Evolutionary conservation across 2,888 invertebrate species (phyloP), one percentile per base, ranked within the genome.

Genomic region (Drosophila recens): DNA sequence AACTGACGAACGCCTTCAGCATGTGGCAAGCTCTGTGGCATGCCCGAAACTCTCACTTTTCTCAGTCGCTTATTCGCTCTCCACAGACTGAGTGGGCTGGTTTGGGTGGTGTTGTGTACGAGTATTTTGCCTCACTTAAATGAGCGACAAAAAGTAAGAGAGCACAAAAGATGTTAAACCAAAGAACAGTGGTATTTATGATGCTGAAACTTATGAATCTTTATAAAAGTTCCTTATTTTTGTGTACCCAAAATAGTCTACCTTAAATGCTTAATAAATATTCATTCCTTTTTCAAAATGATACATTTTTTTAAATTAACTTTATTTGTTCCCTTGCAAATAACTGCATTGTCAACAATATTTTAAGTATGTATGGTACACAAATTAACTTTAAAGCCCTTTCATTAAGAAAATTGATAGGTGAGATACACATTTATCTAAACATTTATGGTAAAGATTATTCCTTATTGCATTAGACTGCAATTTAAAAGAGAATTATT

Each of bases 1-100:
- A 85, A 89, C 90, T 89, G 86, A 85, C 72, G 56, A 58, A 40
- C 15, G 64, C 30, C 48, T 74, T 67, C 36, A 76, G 65, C 54
- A 42, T 69, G 65, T 51, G 70, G 78, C 74, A 77, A 58, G 57
- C 56, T 78, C 67, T 53, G 58, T 51, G 42, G 61, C 48, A 53
- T 56, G 45, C 49, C 53, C 13, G 33, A 57, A 51, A 63, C 46
- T 56, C 64, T 64, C 72, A 64, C 67, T 64, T 67, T 80, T 66
- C 70, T 67, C 65, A 51, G 45, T 52, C 20, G 61, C 45, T 56
- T 56, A 49, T 34, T 10, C n/a, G 4, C 79, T 63, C 59, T 79
- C 56, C 3, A 4, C 15, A n/a, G 15, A 34, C 51, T 17, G 46
- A 49, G 36, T 70, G 64, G 82, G 82, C 45, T 59, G 59, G n/a